Evolutionary conservation across 2,113 vertebrate species (phyloP).

Genomic region (Catharus minimus): DNA sequence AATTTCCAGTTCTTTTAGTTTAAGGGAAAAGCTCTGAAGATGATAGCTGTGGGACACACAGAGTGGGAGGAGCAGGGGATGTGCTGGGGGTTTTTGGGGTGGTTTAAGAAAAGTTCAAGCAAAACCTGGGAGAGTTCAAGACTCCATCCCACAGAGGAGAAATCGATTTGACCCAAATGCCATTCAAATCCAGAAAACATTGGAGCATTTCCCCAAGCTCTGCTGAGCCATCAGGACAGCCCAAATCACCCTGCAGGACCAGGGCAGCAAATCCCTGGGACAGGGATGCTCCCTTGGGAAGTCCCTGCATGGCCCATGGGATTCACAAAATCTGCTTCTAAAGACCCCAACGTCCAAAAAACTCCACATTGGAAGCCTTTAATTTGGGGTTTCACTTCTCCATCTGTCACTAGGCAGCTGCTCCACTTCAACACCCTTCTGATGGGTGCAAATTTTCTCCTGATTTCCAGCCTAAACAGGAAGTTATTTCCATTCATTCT

Average conservation of each 20-base stretch:
- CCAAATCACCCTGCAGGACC: background rate
- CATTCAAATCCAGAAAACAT: too few species aligned
- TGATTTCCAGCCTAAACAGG: background rate
- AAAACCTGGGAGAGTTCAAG: background rate
- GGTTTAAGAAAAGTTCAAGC: background rate
- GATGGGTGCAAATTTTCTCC: background rate
- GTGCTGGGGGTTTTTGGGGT: background rate
- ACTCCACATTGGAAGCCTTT: background rate
- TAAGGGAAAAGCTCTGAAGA: background rate
- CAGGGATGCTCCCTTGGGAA: background rate
- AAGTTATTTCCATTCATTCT: background rate
- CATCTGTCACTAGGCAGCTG: background rate
- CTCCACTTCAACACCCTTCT: background rate
- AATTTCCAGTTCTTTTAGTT: background rate
- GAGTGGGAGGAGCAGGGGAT: background rate
- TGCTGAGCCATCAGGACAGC: background rate
- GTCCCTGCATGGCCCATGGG: rapidly evolving
- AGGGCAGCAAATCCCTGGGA: background rate
- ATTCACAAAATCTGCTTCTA: background rate
- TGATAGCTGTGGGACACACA: background rate
- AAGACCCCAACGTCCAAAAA: background rate
- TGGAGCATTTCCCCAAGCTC: background rate
- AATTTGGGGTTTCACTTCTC: background rate
- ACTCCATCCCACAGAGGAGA: background rate
- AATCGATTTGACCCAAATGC: background rate